A percentile compares a stretch with the other conserved stretches of the same genome.
Conservation (phyloP, 2,888 invertebrate genomes). For the Gisinianus flammeolus region DNA sequence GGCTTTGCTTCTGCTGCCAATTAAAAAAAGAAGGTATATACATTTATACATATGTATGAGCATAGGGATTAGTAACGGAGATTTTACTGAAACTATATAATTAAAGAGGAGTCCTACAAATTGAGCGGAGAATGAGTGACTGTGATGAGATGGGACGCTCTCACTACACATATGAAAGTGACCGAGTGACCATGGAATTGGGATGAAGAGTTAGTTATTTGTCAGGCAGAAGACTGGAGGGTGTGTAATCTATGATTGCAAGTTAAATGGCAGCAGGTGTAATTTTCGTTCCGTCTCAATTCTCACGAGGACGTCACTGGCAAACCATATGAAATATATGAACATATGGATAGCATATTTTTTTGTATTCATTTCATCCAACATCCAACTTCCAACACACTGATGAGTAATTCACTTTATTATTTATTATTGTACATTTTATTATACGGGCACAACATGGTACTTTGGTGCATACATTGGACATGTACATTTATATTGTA, state of each 20-base stretch:
- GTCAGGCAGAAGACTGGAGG: conserved; percentile 20
- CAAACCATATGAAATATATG: background rate
- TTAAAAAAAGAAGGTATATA: too few species aligned
- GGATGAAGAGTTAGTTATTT: conserved; percentile 25
- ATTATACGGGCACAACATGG: too few species aligned
- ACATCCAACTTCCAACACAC: too few species aligned
- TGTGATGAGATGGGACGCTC: background rate
- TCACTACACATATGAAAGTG: conserved; percentile 13
- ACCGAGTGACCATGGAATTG: conserved; percentile 29
- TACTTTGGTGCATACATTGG: too few species aligned
- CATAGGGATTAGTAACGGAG: conserved; percentile 1
- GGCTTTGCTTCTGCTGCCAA: too few species aligned
- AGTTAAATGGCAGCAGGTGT: conserved; percentile 24
- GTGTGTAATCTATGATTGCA: conserved; percentile 30
- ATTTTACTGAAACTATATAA: background rate
- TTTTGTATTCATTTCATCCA: too few species aligned
- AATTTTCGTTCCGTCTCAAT: conserved; percentile 30
- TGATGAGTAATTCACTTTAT: too few species aligned
- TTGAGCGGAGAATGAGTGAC: background rate
- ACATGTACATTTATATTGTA: too few species aligned
- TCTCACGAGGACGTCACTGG: background rate
- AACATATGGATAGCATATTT: background rate
- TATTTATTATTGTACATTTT: too few species aligned
- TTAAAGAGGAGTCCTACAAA: background rate
- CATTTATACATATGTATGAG: too few species aligned